Conservation (phyloP, 2,797 vertebrate species). For the Myotis daubentonii region DNA sequence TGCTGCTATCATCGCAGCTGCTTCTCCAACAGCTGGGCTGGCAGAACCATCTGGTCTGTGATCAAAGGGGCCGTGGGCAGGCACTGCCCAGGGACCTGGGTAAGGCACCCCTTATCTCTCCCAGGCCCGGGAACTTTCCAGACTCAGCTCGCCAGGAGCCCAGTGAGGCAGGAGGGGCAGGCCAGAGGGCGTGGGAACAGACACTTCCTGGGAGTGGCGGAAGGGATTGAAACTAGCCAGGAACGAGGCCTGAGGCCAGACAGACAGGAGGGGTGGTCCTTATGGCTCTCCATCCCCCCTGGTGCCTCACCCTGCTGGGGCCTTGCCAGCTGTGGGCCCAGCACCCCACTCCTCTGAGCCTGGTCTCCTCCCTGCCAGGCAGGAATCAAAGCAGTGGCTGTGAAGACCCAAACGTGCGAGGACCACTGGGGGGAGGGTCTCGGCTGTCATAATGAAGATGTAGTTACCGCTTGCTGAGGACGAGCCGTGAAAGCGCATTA, state of each 20-base stretch:
- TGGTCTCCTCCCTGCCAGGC: not conserved
- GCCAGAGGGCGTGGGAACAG: slow-evolving; percentile 58
- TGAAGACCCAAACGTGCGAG: not conserved
- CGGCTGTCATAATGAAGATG: not conserved
- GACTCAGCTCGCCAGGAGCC: slow-evolving; percentile 44
- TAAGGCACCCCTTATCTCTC: slow-evolving; percentile 68
- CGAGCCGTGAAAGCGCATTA: too few species aligned
- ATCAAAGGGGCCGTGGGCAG: slow-evolving; percentile 58
- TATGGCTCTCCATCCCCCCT: not conserved
- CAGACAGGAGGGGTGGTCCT: not conserved
- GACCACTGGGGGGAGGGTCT: rapidly evolving
- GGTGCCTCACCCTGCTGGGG: not conserved
- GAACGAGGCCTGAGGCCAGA: slow-evolving; percentile 9
- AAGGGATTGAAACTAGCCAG: slow-evolving; percentile 1
- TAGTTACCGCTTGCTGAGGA: not conserved
- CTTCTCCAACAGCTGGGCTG: not conserved
- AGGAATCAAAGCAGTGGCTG: not conserved
- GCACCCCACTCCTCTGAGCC: not conserved
- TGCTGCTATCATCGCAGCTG: not conserved
- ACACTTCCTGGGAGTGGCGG: not conserved
- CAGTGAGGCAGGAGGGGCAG: slow-evolving; percentile 39
- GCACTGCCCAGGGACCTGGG: slow-evolving; percentile 39
- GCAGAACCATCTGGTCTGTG: slow-evolving; percentile 24
- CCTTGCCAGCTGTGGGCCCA: not conserved
- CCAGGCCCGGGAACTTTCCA: slow-evolving; percentile 71